A percentile compares a stretch with the other conserved stretches of the same genome.
Evolutionary conservation across 2,888 invertebrate species (phyloP).

Genomic region (Calephelis perditalis): DNA sequence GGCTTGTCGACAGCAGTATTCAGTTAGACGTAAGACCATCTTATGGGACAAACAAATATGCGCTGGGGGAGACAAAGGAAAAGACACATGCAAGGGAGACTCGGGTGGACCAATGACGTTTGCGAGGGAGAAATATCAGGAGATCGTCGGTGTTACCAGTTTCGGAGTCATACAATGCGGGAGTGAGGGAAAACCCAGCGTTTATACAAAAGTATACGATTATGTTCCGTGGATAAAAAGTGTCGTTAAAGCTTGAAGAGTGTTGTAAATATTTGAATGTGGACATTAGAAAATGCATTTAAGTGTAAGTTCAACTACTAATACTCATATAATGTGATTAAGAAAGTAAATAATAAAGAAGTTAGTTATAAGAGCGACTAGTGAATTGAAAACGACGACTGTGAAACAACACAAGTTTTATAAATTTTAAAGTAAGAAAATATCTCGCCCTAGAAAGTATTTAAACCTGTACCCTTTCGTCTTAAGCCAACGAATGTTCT

Average conservation of each 20-base stretch:
- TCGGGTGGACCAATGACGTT: conserved; percentile 81
- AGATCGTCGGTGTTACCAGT: conserved; percentile 76
- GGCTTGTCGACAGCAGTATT: not conserved
- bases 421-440: no score
- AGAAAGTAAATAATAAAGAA: no score
- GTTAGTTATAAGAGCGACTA: no score
- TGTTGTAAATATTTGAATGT: no score
- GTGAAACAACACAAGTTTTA: no score
- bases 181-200: conserved; percentile 75
- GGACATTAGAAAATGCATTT: no score
- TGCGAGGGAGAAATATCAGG: conserved; percentile 36
- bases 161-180: conserved; percentile 80
- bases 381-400: no score
- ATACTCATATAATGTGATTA: no score
- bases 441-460: no score
- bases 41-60: conserved; percentile 9
- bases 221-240: conserved; percentile 78
- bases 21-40: not conserved
- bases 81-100: conserved; percentile 77
- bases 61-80: conserved; percentile 24
- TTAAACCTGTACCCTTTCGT: no score
- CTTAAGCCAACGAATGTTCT: no score
- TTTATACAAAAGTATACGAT: conserved; percentile 79
- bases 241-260: conserved; percentile 32
- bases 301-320: no score